Evolutionary conservation across 2,888 invertebrate genomes (phyloP), one percentile per base, ranked within the genome.

Genomic region (Drosophila nigritarsus): DNA sequence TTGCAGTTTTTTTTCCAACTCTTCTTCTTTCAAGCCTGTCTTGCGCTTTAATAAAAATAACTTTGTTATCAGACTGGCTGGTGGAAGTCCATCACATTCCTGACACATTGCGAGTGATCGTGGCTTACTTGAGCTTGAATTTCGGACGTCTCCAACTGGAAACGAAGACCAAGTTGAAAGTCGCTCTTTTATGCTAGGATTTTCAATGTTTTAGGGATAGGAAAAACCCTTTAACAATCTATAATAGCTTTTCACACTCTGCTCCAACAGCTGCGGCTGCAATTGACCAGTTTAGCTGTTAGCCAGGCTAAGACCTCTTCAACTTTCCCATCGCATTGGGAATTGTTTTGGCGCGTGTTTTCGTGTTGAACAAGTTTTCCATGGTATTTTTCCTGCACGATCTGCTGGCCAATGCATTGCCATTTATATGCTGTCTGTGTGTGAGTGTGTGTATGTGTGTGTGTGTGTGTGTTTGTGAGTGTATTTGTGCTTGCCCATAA

Each of bases 301-400:
- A 40, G 29, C 29, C 5, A 24, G 2, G 29, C 20, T 42, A 24
- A n/a, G 24, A 55, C 63, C 36, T 54, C 64, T 62, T 54, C 75
- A 75, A 78, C 82, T 80, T 80, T 82, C 78, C 68, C 82, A 81
- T 38, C 61, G 67, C 49, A 63, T 65, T 71, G 73, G 79, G 66
- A 80, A 80, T 80, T 76, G 80, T 78, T 78, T 78, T 78, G 78
- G 78, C 83, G 80, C 83, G 83, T 81, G 80, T 80, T 83, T 80
- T 80, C 78, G 82, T 80, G 73, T 82, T 64, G 67, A 78, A 80
- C 83, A 83, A 75, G 75, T 80, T 83, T 82, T 83, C 70, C 73
- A 71, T 71, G 73, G 48, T 51, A 61, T 64, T 83, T 81, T 76
- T 71, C 42, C 76, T 51, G 70, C 82, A 79, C 83, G 76, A 78